phyloP scores from a whole-genome alignment of 1,140 invertebrate genomes.

The Neomicropteryx cornuta region DNA sequence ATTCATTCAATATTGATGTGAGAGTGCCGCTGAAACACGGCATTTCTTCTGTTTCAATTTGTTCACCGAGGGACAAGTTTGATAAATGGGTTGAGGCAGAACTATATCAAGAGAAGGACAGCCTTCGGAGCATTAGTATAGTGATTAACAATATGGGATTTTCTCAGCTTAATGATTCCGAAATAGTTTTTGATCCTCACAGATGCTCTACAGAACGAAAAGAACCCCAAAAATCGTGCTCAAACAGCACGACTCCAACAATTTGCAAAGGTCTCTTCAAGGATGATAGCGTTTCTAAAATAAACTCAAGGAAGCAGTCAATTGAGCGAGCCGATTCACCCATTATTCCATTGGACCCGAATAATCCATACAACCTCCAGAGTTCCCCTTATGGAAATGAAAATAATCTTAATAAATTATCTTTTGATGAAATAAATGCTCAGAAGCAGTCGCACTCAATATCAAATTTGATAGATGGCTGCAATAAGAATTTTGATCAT shows the following conservation, averaged over 20 bases:
- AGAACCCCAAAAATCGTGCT: constrained; percentile 23
- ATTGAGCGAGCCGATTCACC: constrained; percentile 34
- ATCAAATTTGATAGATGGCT: constrained; percentile 7
- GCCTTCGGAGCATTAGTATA: constrained; percentile 23
- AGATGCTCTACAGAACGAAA: constrained; percentile 37
- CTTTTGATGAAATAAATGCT: not conserved
- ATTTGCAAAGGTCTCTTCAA: constrained; percentile 18
- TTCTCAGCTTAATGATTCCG: constrained; percentile 31
- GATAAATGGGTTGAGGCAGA: constrained; percentile 5
- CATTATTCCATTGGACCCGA: constrained; percentile 17
- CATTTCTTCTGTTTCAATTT: too few species aligned
- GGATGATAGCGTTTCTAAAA: constrained; percentile 10
- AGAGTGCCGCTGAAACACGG: too few species aligned
- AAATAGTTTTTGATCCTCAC: constrained; percentile 28
- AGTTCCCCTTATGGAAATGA: constrained; percentile 14
- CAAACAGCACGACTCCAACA: constrained; percentile 27
- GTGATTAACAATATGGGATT: constrained; percentile 33
- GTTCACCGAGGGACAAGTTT: not conserved
- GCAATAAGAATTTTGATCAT: constrained; percentile 9
- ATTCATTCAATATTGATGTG: too few species aligned
- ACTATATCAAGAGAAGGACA: constrained; percentile 19
- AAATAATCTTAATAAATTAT: constrained; percentile 3
- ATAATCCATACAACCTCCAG: constrained; percentile 8
- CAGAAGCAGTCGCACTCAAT: not conserved
- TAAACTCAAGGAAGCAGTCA: constrained; percentile 20